Percentiles rank a stretch among this genome's conserved stretches.
Evolutionary conservation across 2,888 invertebrate species (phyloP).

Genomic region (Mythimna pallens): DNA sequence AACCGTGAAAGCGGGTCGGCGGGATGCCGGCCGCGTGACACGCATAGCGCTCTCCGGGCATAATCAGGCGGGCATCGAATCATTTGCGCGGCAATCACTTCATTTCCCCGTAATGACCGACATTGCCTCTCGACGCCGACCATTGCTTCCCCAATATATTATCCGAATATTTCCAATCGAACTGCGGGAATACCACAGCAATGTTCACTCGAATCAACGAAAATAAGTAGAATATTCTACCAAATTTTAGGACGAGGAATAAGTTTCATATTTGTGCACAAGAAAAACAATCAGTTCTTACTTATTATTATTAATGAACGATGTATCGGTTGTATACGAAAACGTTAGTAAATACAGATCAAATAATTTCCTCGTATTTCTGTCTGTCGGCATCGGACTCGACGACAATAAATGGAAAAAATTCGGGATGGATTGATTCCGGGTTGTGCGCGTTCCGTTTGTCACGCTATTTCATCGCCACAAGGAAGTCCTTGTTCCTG

Average conservation of each 20-base stretch:
- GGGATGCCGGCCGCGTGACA: slow-evolving; percentile 56
- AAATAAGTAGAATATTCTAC: slow-evolving; percentile 38
- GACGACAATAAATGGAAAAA: slow-evolving; percentile 76
- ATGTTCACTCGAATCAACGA: slow-evolving; percentile 41
- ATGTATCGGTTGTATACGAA: slow-evolving; percentile 42
- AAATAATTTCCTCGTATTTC: slow-evolving; percentile 75
- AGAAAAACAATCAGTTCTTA: slow-evolving; percentile 51
- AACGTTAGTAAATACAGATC: slow-evolving; percentile 72
- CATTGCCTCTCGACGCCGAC: slow-evolving; percentile 62
- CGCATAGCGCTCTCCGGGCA: slow-evolving; percentile 47
- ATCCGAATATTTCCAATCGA: slow-evolving; percentile 61
- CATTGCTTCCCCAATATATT: slow-evolving; percentile 74
- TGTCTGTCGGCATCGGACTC: slow-evolving; percentile 63
- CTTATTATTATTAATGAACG: slow-evolving; percentile 51
- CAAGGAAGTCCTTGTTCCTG: slow-evolving; percentile 65
- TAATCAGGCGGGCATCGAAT: slow-evolving; percentile 70
- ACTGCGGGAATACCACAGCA: slow-evolving; percentile 43
- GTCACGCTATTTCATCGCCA: slow-evolving; percentile 71
- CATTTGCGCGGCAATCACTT: slow-evolving; percentile 76
- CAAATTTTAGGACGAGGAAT: slow-evolving; percentile 10
- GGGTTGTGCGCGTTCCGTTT: slow-evolving; percentile 70
- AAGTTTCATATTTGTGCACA: slow-evolving; percentile 27
- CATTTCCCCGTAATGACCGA: slow-evolving; percentile 77
- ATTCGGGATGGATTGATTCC: slow-evolving; percentile 76
- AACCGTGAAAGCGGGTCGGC: slow-evolving; percentile 51